phyloP scores from a whole-genome alignment of 1,140 invertebrate species.

The Samia ricini region DNA sequence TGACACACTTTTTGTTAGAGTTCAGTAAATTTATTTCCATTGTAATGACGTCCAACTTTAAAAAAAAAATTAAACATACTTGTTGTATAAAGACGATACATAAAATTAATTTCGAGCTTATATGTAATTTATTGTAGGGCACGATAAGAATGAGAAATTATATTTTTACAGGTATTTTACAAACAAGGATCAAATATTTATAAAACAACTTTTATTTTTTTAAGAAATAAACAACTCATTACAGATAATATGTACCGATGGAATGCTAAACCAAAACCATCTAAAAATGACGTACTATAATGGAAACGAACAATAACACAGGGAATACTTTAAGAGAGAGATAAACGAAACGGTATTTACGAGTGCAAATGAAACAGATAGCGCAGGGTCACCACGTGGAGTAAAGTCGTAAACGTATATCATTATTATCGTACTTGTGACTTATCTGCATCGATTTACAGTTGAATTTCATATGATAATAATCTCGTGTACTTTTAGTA shows the following conservation, averaged over 20 bases:
- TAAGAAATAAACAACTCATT: no score
- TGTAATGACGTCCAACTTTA: conserved; percentile 26
- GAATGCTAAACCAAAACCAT: not conserved
- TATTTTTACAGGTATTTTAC: no score
- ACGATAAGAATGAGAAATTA: no score
- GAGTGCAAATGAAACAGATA: conserved; percentile 52
- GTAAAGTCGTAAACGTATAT: conserved; percentile 6
- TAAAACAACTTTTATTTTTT: no score
- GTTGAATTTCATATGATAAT: conserved; percentile 39
- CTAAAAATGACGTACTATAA: conserved; percentile 62
- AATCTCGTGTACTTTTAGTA: conserved; percentile 7
- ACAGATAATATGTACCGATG: no score
- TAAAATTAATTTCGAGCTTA: not conserved
- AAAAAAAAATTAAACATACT: not conserved
- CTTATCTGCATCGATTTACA: conserved; percentile 42
- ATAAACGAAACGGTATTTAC: conserved; percentile 36
- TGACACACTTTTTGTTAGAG: conserved; percentile 57
- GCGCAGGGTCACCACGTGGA: conserved; percentile 11
- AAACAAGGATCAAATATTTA: no score
- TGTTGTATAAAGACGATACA: not conserved
- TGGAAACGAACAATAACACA: conserved; percentile 67
- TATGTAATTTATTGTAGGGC: not conserved
- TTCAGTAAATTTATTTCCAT: conserved; percentile 44
- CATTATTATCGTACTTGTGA: conserved; percentile 55
- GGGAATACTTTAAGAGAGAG: conserved; percentile 53